Conservation (phyloP, 2,797 vertebrate species). For the Pseudocheirus occidentalis region DNA sequence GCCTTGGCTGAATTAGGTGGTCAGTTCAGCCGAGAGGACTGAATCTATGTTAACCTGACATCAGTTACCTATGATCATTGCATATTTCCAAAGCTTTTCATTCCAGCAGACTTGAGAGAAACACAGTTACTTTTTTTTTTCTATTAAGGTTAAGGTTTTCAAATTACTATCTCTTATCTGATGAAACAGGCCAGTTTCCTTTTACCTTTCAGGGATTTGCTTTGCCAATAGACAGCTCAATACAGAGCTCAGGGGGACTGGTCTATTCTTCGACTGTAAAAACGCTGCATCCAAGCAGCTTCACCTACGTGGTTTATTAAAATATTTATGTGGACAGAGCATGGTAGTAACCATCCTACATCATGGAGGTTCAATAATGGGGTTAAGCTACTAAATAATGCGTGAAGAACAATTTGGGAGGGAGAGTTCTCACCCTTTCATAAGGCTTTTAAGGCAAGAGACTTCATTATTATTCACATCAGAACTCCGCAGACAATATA, state of each 20-base stretch:
- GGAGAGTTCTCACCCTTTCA: not conserved
- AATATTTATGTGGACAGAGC: constrained; percentile 31
- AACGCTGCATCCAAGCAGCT: constrained; percentile 10
- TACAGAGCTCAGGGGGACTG: constrained; percentile 28
- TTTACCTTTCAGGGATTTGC: constrained; percentile 42
- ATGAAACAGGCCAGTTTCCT: constrained; percentile 37
- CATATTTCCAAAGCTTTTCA: not conserved
- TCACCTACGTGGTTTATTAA: constrained; percentile 61
- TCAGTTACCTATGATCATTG: not conserved
- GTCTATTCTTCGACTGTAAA: constrained; percentile 32
- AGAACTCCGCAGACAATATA: not conserved
- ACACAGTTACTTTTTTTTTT: not conserved
- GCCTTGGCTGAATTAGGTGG: not conserved
- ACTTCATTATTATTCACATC: constrained; percentile 38
- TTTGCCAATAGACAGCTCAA: constrained; percentile 51
- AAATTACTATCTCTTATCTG: constrained; percentile 42
- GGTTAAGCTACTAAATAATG: constrained; percentile 25
- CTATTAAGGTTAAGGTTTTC: constrained; percentile 23
- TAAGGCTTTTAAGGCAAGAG: not conserved
- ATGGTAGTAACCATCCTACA: not conserved
- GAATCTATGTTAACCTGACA: not conserved
- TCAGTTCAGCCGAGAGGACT: not conserved
- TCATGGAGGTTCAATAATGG: not conserved
- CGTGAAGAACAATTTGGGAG: constrained; percentile 37
- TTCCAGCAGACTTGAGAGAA: not conserved